A percentile compares a stretch with the other conserved stretches of the same genome.
Conservation (phyloP, 1,140 invertebrate genomes). For the Oryzaephilus surinamensis region DNA sequence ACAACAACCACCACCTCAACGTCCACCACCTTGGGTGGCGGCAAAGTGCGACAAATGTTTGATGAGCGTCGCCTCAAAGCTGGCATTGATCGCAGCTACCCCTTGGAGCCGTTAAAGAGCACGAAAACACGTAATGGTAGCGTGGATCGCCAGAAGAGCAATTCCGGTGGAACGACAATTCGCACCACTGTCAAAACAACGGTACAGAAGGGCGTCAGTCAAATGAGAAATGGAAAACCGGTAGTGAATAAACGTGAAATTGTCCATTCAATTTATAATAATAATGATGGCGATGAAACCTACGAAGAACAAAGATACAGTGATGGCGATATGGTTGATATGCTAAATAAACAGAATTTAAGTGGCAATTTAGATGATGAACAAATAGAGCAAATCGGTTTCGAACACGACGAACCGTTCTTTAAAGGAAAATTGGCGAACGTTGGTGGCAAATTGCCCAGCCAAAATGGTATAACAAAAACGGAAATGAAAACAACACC, state of each 20-base stretch:
- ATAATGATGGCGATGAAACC: conserved; percentile 23
- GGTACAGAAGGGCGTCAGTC: conserved; percentile 17
- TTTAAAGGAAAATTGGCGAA: conserved; percentile 31
- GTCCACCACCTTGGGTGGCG: conserved; percentile 13
- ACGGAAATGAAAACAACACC: background rate
- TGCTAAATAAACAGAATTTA: conserved; percentile 31
- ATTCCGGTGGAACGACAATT: conserved; percentile 1
- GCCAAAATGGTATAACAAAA: conserved; percentile 15
- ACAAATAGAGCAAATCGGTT: conserved; percentile 25
- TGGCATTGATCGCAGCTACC: conserved; percentile 72
- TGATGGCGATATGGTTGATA: conserved; percentile 22
- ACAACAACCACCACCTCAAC: conserved; percentile 32
- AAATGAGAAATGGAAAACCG: conserved; percentile 24
- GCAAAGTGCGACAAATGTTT: conserved; percentile 66
- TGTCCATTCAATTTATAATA: conserved; percentile 21
- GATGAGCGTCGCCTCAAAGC: conserved; percentile 58
- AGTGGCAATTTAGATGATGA: conserved; percentile 30
- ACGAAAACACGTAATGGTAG: conserved; percentile 28
- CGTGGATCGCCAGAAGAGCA: conserved; percentile 11
- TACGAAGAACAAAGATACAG: conserved; percentile 20
- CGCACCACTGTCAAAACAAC: conserved; percentile 20
- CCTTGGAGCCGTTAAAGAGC: conserved; percentile 55
- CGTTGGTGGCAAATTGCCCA: conserved; percentile 31
- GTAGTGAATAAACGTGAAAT: conserved; percentile 19
- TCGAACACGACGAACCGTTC: conserved; percentile 19